Percentiles rank a stretch among this genome's conserved stretches.
These are phyloP conservation scores for Peromyscus melanophrys DNA, from an alignment of 2,797 vertebrate genomes.

Conservation along the genomic window DNA sequence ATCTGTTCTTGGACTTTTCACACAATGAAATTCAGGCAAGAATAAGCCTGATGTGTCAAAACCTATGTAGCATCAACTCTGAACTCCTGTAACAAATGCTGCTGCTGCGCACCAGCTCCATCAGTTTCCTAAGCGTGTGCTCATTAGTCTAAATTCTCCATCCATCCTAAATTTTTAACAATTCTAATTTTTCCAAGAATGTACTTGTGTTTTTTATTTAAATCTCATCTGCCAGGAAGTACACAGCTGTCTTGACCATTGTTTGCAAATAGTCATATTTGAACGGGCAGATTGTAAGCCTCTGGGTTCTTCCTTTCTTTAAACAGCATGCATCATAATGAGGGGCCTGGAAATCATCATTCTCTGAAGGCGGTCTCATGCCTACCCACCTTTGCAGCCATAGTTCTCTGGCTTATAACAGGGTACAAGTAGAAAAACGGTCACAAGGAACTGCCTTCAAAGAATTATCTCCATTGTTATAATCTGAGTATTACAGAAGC, in stretches of 20 bases:
- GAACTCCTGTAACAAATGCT: not conserved
- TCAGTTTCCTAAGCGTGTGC: conserved; percentile 21
- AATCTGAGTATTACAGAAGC: not conserved
- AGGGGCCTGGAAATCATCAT: conserved; percentile 56
- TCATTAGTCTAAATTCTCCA: conserved; percentile 6
- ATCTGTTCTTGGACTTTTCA: not conserved
- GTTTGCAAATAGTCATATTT: conserved; percentile 67
- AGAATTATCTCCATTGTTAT: conserved; percentile 41
- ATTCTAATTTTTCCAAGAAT: conserved; percentile 70
- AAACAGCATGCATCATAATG: conserved; percentile 62
- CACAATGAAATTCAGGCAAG: not conserved
- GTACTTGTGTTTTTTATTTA: conserved; percentile 77
- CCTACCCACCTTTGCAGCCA: conserved; percentile 32
- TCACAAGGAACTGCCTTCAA: conserved; percentile 48
- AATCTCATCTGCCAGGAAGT: conserved; percentile 74
- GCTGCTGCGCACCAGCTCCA: not conserved
- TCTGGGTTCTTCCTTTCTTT: conserved; percentile 61
- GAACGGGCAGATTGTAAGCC: conserved; percentile 56
- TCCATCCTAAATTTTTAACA: conserved; percentile 56
- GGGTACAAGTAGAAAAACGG: conserved; percentile 12
- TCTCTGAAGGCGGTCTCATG: conserved; percentile 21
- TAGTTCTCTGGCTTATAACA: conserved; percentile 69
- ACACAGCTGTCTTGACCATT: conserved; percentile 69
- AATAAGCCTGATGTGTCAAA: not conserved
- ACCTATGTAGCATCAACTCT: not conserved